phyloP scores from a whole-genome alignment of 2,888 invertebrate species.

The Drosophila mimica region DNA sequence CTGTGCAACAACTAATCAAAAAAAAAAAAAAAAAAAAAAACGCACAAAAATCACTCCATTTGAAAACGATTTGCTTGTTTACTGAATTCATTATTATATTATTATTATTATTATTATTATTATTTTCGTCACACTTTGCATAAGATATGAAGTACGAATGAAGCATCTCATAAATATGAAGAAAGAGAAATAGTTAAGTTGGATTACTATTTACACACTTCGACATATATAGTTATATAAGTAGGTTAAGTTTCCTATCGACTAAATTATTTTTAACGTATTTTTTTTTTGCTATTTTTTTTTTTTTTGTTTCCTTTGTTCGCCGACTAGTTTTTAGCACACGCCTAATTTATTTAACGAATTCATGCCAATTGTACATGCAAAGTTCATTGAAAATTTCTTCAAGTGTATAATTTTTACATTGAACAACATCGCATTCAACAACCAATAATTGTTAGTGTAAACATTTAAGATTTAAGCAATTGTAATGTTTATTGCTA shows the following conservation, averaged over 20 bases:
- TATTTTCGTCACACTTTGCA: constrained; percentile 19
- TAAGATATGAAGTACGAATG: constrained; percentile 49
- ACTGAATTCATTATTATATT: neutral
- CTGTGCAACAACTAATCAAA: constrained; percentile 1
- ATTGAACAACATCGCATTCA: constrained; percentile 53
- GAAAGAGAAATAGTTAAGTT: constrained; percentile 25
- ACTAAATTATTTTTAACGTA: constrained; percentile 2
- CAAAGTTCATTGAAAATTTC: constrained; percentile 66
- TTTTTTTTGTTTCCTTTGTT: constrained; percentile 13
- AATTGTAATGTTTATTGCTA: constrained; percentile 43
- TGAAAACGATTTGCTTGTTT: neutral
- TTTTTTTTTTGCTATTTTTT: neutral
- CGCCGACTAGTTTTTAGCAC: constrained; percentile 26
- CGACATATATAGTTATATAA: constrained; percentile 26
- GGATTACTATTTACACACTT: constrained; percentile 43
- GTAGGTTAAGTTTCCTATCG: constrained; percentile 29
- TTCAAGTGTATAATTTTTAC: constrained; percentile 62
- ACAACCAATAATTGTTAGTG: constrained; percentile 26
- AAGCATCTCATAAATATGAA: constrained; percentile 61
- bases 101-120: constrained; percentile 9
- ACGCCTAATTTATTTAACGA: constrained; percentile 62
- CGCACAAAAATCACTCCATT: neutral
- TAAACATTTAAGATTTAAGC: constrained; percentile 45
- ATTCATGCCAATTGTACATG: constrained; percentile 34
- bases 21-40: neutral